These are phyloP conservation scores for Rhineura floridana DNA, from an alignment of 2,113 vertebrate species.

Conservation along the genomic window DNA sequence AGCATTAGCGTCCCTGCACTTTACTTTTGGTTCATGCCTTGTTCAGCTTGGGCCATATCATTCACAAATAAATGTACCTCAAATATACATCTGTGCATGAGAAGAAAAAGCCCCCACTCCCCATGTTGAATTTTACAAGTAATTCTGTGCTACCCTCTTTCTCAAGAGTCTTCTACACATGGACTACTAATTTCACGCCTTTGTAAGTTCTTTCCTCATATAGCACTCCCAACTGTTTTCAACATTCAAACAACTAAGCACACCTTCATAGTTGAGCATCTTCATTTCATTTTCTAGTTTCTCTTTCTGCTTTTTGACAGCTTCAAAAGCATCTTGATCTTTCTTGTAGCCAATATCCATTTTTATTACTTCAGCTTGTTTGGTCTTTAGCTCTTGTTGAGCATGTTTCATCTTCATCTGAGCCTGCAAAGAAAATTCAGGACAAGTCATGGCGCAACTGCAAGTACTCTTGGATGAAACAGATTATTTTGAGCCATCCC, in stretches of 20 bases:
- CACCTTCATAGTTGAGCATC: slow-evolving; percentile 90
- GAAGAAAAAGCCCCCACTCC: background rate
- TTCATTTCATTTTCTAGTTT: slow-evolving; percentile 83
- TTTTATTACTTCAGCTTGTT: slow-evolving; percentile 89
- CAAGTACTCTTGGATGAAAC: no score
- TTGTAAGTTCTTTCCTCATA: background rate
- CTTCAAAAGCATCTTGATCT: slow-evolving; percentile 81
- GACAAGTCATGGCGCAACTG: no score
- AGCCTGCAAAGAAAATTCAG: slow-evolving; percentile 73
- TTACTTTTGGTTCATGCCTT: background rate
- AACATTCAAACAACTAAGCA: background rate
- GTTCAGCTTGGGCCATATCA: background rate
- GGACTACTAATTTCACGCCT: background rate
- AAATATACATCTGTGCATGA: background rate
- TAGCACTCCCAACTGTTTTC: background rate
- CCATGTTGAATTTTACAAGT: background rate
- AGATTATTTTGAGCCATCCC: no score
- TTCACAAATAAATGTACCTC: background rate
- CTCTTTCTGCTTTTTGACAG: slow-evolving; percentile 77
- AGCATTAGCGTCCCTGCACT: background rate
- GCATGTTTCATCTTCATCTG: slow-evolving; percentile 92
- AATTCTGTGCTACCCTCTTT: background rate
- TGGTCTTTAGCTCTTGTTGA: slow-evolving; percentile 88
- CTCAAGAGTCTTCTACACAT: background rate
- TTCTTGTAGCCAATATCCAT: slow-evolving; percentile 90